Evolutionary conservation across 2,113 vertebrate species (phyloP).

Genomic region (Tragelaphus strepsiceros): DNA sequence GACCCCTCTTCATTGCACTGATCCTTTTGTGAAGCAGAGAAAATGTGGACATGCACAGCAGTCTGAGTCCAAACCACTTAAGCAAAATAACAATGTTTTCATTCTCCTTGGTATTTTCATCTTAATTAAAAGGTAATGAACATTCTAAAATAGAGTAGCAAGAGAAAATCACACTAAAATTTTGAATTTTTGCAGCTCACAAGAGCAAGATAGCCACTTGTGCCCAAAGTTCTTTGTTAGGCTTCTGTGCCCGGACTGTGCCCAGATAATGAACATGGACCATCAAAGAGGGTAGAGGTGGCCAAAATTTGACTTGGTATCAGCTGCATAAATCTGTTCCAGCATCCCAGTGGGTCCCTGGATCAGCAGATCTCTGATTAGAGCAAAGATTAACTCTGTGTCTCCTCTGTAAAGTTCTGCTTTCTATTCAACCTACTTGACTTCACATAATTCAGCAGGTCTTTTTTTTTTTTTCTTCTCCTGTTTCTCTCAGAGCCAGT

Average conservation of each 20-base stretch:
- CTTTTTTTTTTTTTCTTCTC: not conserved
- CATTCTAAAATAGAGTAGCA: not conserved
- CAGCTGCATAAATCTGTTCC: conserved; percentile 15
- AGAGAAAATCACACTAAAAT: not conserved
- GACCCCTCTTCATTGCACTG: not conserved
- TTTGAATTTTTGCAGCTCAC: not conserved
- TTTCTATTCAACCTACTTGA: not conserved
- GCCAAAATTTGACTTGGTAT: not conserved
- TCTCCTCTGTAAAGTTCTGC: not conserved
- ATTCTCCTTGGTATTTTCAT: not conserved
- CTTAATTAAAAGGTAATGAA: not conserved
- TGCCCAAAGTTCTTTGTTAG: not conserved
- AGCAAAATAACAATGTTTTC: not conserved
- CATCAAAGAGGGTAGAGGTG: not conserved
- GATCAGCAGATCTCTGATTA: not conserved
- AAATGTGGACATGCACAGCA: not conserved
- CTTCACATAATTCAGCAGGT: not conserved
- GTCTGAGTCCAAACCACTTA: not conserved
- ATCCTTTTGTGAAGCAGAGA: not conserved
- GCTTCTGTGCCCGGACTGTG: not conserved
- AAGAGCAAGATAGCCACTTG: not conserved
- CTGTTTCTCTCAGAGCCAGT: not conserved
- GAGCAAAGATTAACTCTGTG: not conserved
- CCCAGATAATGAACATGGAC: not conserved
- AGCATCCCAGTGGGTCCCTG: not conserved